Evolutionary conservation across 1,140 invertebrate species (phyloP), one percentile per base, ranked within the genome.

Genomic region (Monomorium pharaonis): DNA sequence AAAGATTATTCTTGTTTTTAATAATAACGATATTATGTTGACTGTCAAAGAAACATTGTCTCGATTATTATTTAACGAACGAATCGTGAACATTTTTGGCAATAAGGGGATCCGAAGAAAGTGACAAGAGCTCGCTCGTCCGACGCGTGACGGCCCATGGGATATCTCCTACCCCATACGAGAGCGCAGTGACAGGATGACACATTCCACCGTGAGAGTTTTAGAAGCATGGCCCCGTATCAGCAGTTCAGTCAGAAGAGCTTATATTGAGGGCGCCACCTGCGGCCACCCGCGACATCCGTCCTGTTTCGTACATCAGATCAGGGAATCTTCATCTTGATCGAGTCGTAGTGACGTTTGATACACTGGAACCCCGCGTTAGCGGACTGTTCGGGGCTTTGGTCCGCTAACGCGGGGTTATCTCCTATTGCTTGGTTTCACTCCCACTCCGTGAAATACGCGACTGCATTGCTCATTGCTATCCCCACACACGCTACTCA

Each of bases 131-230:
- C 42, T 67, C 58, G 65, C 21, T 83, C 86, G 89, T 88, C 87
- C 72, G 89, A 90, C 91, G 88, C 86, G 90, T 89, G 92, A 93
- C 90, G 92, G 91, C 89, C 91, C 85, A 89, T 89, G 90, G 91
- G 92, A 93, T 90, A 90, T 87, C 88, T 89, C 5, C 54, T 90
- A 90, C 89, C 89, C 87, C 75, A 87, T 90, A 75, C 88, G 90
- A 86, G 90, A 86, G 93, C 94, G 92, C 93, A 94, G 93, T 94
- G 94, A 94, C 94, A 94, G 93, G 93, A 94, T 94, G 93, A 94
- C 94, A 94, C 93, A 94, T 94, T 94, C 94, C 92, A 88, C 92
- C 93, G 93, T 94, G 92, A 94, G 93, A 94, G 92, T 94, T 94
- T 94, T 87, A 83, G 92, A 89, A 93, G 92, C 92, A 90, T 87